Base-by-base conservation (phyloP, 2,113 vertebrate species). In the Ranitomeya imitator region DNA sequence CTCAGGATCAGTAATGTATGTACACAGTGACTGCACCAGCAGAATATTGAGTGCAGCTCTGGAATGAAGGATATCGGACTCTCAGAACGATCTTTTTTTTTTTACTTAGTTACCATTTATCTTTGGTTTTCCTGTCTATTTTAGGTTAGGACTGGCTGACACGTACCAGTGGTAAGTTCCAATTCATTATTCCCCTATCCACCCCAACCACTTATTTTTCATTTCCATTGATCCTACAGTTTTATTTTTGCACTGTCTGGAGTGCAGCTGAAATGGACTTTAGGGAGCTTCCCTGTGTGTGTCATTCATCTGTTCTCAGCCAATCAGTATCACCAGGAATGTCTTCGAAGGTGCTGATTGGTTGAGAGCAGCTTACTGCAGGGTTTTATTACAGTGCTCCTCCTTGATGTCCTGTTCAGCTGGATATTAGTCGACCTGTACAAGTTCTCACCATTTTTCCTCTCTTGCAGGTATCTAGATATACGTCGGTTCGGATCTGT, bases 401-500 rank as follows among this genome's bases (percentile, higher is more conserved):
- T 73, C 26, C 6, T 9, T 26, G 1, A 16, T 37, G 23, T 73
- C 69, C 23, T 37, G 15, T 37, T 37, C 14, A 69, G 67, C 23
- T 16, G 11, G 11, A 69, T 16, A 2, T 14, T 4, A 73, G 26
- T 11, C 67, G 26, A 4, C 11, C 23, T 69, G 4, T 26, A 73
- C 26, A 37, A 19, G 12, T 26, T 82, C 11, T 60, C 79, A 71
- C 6, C 8, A 16, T 86, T 65, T 61, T 6, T 76, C 3, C 54
- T 19, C 79, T 61, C 15, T 12, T 14, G 59, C 94, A 99, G 98
- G 98, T 99, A 99, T 93, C 92, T 98, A 91, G 98, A 99, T 91
- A 94, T 99, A 90, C 96, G 98, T 83, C 95, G 94, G 85, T 99
- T 97, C 82, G 98, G 98, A 88, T 97, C 97, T 0, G 95, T 95